Conservation (phyloP, 1,140 invertebrate genomes). For the Steinernema khuongi region DNA sequence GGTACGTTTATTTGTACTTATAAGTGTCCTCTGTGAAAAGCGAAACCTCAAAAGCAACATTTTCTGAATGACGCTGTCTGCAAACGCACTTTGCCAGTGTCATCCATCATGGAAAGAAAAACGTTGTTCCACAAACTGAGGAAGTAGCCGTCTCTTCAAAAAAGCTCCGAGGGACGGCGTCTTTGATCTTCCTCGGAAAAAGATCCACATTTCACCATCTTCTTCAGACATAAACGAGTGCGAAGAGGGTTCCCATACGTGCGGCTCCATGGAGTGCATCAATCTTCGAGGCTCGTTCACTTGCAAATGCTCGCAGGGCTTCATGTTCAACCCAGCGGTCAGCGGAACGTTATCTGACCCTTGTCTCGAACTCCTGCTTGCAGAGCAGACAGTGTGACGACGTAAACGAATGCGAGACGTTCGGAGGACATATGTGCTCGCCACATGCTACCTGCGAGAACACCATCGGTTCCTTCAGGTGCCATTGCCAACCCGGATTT, state of each 20-base stretch:
- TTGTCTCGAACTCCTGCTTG: background rate
- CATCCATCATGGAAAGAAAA: background rate
- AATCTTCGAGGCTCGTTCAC: constrained; percentile 60
- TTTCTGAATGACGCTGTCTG: background rate
- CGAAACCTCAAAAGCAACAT: background rate
- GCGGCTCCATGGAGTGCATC: constrained; percentile 62
- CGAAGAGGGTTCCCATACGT: constrained; percentile 54
- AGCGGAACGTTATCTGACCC: background rate
- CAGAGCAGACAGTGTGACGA: constrained; percentile 50
- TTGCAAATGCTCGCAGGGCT: constrained; percentile 63
- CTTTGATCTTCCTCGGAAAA: too few species aligned
- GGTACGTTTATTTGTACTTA: background rate
- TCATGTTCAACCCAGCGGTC: constrained; percentile 56
- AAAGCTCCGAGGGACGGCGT: too few species aligned
- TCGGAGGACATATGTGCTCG: constrained; percentile 54
- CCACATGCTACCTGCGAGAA: constrained; percentile 57
- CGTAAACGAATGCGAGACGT: constrained; percentile 54
- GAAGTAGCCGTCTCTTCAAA: too few species aligned
- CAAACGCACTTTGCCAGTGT: background rate
- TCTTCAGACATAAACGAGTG: constrained; percentile 60
- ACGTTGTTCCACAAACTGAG: background rate
- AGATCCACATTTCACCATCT: too few species aligned
- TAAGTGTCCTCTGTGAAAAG: background rate
- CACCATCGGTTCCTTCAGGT: constrained; percentile 56
- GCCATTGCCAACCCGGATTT: constrained; percentile 49